phyloP scores from a whole-genome alignment of 2,113 vertebrate species.

The Takifugu bimaculatus region DNA sequence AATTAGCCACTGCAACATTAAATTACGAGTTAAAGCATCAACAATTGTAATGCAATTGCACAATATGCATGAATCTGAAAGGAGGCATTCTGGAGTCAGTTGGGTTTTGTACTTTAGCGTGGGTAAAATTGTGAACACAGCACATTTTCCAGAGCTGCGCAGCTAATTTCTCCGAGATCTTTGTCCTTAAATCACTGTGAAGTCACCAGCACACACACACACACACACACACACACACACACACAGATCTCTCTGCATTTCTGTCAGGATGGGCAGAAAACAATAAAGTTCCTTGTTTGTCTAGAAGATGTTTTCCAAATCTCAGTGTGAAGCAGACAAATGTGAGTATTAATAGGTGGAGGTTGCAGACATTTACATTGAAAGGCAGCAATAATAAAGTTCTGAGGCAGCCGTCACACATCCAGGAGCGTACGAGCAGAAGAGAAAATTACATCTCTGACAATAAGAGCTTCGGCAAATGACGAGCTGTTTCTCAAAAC shows the following conservation, averaged over 20 bases:
- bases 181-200: too few relatives aligned
- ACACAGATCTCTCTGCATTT: slow-evolving; percentile 18
- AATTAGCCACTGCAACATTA: neutral
- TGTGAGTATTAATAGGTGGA: slow-evolving; percentile 26
- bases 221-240: slow-evolving; percentile 5
- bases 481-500: slow-evolving; percentile 23
- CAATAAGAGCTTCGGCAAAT: slow-evolving; percentile 9
- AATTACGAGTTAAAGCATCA: neutral
- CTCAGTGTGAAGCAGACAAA: slow-evolving; percentile 28
- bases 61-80: neutral
- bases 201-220: neutral
- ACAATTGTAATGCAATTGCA: neutral
- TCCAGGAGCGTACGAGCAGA: slow-evolving; percentile 6
- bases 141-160: too few relatives aligned
- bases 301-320: slow-evolving; percentile 22
- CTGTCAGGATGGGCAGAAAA: slow-evolving; percentile 23
- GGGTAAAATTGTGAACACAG: neutral
- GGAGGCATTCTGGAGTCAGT: neutral
- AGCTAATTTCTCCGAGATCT: too few relatives aligned
- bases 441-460: slow-evolving; percentile 12
- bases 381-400: slow-evolving; percentile 5
- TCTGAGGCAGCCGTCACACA: neutral
- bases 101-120: neutral
- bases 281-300: slow-evolving; percentile 30
- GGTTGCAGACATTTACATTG: slow-evolving; percentile 15